These are phyloP conservation scores for Pithys albifrons DNA, from an alignment of 2,113 vertebrate species.

Conservation along the genomic window DNA sequence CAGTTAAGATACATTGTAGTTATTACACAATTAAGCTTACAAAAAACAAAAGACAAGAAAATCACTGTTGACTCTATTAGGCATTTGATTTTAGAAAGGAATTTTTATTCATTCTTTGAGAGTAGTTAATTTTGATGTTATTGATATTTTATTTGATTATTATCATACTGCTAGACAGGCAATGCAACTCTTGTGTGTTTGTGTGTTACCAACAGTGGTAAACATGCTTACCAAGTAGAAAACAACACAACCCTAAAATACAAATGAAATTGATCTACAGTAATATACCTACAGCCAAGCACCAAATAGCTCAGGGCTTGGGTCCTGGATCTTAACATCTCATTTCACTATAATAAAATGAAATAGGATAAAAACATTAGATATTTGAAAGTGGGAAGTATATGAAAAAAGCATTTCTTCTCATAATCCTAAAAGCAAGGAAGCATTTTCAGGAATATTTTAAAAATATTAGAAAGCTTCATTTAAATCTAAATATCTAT, in stretches of 20 bases:
- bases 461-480: constrained; percentile 81
- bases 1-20: constrained; percentile 62
- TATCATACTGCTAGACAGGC: constrained; percentile 55
- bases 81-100: constrained; percentile 64
- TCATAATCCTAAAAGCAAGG: constrained; percentile 78
- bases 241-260: neutral
- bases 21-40: constrained; percentile 66
- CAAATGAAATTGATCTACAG: constrained; percentile 37
- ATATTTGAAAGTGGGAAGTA: constrained; percentile 68
- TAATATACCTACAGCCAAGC: constrained; percentile 23
- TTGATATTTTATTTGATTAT: neutral
- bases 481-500: constrained; percentile 83
- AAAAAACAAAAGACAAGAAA: neutral
- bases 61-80: constrained; percentile 64
- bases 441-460: constrained; percentile 76
- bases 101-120: constrained; percentile 51
- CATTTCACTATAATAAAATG: constrained; percentile 41
- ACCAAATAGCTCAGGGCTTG: constrained; percentile 38
- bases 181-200: constrained; percentile 23
- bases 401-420: constrained; percentile 77
- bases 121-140: constrained; percentile 37
- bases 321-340: constrained; percentile 19
- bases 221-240: constrained; percentile 53
- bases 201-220: constrained; percentile 20
- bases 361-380: constrained; percentile 73